phyloP scores from a whole-genome alignment of 2,113 vertebrate species.

The Myrmecobius fasciatus region DNA sequence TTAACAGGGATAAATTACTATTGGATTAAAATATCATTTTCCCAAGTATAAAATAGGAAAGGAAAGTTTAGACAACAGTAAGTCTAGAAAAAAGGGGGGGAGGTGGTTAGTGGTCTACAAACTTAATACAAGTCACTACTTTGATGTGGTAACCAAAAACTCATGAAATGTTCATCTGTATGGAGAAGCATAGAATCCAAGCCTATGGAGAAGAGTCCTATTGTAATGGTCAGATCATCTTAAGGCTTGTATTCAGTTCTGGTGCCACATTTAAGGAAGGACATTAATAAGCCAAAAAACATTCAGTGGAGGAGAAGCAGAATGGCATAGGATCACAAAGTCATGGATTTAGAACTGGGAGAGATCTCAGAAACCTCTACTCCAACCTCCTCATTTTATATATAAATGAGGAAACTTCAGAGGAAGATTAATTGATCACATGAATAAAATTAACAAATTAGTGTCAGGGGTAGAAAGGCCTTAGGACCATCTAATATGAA shows the following conservation, averaged over 20 bases:
- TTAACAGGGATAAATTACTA: no score
- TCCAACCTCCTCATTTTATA: neutral
- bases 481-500: neutral
- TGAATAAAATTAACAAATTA: neutral
- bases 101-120: neutral
- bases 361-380: neutral
- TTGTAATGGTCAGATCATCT: neutral
- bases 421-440: neutral
- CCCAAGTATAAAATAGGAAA: neutral
- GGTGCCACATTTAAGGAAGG: neutral
- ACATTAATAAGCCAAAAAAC: neutral
- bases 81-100: neutral
- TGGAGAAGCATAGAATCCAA: neutral
- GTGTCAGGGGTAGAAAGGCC: neutral
- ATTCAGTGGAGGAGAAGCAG: neutral
- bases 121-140: neutral
- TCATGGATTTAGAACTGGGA: neutral
- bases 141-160: neutral
- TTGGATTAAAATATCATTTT: neutral
- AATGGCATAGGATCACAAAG: neutral
- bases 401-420: neutral
- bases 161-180: neutral
- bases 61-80: neutral
- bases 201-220: neutral
- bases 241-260: neutral